Conservation (phyloP, 2,888 invertebrate genomes). For the Luffia ferchaultella region DNA sequence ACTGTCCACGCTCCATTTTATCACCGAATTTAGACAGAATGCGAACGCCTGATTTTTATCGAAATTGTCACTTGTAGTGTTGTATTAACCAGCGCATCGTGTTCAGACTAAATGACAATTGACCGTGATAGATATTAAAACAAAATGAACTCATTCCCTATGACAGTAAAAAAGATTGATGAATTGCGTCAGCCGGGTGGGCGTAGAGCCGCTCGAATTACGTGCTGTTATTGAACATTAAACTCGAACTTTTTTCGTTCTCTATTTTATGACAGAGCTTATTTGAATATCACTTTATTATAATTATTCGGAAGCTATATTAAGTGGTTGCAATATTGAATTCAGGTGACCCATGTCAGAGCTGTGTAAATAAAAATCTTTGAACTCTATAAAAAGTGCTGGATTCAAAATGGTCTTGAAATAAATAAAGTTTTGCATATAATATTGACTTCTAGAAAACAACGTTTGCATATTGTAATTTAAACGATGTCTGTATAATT, state of each 20-base stretch:
- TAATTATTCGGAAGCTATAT: too few species aligned
- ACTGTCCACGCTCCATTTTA: constrained; percentile 43
- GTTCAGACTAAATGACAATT: neutral
- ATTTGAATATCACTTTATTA: too few species aligned
- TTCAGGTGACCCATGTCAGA: neutral
- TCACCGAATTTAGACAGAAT: too few species aligned
- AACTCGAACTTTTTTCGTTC: neutral
- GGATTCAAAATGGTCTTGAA: too few species aligned
- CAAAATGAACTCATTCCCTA: neutral
- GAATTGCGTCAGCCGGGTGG: constrained; percentile 32
- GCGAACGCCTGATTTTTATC: too few species aligned
- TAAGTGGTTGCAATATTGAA: neutral
- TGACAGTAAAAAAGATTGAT: constrained; percentile 17
- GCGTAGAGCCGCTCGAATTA: constrained; percentile 43
- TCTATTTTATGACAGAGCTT: neutral
- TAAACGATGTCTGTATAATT: too few species aligned
- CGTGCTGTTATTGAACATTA: constrained; percentile 11
- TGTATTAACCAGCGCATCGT: neutral
- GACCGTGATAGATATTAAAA: neutral
- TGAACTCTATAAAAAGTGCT: too few species aligned
- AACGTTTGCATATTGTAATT: too few species aligned
- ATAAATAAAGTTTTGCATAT: too few species aligned
- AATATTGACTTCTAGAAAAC: too few species aligned
- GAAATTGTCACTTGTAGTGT: neutral
- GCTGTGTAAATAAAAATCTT: neutral